These are phyloP conservation scores for Nephrocerus scutellatus DNA, from an alignment of 2,888 invertebrate genomes.

Conservation along the genomic window DNA sequence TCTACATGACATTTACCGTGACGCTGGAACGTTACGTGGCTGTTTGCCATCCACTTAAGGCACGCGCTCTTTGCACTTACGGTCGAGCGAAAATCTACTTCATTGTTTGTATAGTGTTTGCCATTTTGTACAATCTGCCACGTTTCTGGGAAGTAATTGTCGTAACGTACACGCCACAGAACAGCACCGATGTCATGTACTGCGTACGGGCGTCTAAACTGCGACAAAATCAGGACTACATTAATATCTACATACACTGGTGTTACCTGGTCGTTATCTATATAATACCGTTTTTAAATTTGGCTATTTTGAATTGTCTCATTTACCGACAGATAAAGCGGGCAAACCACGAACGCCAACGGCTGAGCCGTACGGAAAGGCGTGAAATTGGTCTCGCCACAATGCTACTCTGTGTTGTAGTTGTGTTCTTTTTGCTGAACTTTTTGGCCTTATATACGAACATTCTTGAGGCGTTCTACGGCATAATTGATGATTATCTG, in stretches of 20 bases:
- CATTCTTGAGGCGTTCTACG: constrained; percentile 74
- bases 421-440: constrained; percentile 92
- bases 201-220: constrained; percentile 63
- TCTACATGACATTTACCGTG: constrained; percentile 84
- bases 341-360: constrained; percentile 83
- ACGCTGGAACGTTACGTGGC: constrained; percentile 93
- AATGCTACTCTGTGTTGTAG: constrained; percentile 89
- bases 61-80: constrained; percentile 85
- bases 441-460: constrained; percentile 78
- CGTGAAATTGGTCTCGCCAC: constrained; percentile 91
- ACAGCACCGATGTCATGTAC: constrained; percentile 56
- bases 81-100: constrained; percentile 80
- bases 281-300: constrained; percentile 79
- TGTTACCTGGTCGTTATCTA: constrained; percentile 91
- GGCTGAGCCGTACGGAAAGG: constrained; percentile 80
- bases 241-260: constrained; percentile 87
- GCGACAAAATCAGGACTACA: constrained; percentile 66
- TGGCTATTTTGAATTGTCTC: constrained; percentile 83
- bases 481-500: constrained; percentile 59
- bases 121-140: constrained; percentile 79
- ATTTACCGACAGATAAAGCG: constrained; percentile 85
- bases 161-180: constrained; percentile 40
- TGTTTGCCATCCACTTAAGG: constrained; percentile 82
- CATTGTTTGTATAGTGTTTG: constrained; percentile 69
- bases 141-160: constrained; percentile 65